phyloP scores from a whole-genome alignment of 2,113 vertebrate genomes.

The Spheniscus mendiculus region DNA sequence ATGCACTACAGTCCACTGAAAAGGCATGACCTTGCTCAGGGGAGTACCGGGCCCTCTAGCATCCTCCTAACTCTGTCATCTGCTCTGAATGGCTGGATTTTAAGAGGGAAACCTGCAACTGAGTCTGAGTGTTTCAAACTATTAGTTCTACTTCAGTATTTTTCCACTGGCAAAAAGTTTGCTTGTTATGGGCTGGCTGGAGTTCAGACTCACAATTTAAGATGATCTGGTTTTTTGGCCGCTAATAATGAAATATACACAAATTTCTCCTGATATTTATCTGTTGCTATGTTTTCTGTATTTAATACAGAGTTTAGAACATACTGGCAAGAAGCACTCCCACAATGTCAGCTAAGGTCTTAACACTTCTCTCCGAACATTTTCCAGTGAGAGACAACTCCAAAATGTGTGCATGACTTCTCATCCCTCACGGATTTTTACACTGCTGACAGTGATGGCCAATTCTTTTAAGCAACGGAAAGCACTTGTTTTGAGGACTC shows the following conservation, averaged over 20 bases:
- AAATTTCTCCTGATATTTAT: slow-evolving; percentile 19
- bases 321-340: background rate
- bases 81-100: background rate
- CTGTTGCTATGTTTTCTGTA: slow-evolving; percentile 30
- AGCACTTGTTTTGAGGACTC: background rate
- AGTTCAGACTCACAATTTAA: background rate
- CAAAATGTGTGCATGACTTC: background rate
- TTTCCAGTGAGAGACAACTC: background rate
- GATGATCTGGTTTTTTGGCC: background rate
- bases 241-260: slow-evolving; percentile 36
- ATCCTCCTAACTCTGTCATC: background rate
- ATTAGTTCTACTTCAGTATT: background rate
- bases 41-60: background rate
- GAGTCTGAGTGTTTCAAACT: background rate
- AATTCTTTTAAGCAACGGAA: background rate
- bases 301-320: slow-evolving; percentile 25
- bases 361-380: background rate
- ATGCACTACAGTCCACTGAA: background rate
- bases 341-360: slow-evolving; percentile 26
- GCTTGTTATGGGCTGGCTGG: background rate
- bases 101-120: background rate
- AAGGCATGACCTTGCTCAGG: background rate
- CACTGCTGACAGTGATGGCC: background rate
- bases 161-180: slow-evolving; percentile 29
- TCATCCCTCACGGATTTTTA: background rate